Conservation (phyloP, 2,113 vertebrate species). For the Tautogolabrus adspersus region DNA sequence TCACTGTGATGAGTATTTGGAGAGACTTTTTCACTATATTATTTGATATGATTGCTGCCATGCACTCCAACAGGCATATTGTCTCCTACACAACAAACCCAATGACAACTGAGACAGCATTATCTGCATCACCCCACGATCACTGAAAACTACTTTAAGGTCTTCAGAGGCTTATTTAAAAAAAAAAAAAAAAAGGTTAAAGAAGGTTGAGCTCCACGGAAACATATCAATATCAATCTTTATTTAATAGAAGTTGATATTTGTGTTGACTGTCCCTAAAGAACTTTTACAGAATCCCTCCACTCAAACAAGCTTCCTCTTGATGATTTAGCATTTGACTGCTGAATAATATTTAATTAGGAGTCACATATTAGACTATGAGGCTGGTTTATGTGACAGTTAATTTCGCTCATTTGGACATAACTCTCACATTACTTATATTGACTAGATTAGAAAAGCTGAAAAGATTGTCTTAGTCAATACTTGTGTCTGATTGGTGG, state of each 20-base stretch:
- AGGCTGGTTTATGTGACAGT: neutral
- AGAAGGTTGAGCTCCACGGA: slow-evolving; percentile 18
- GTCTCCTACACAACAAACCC: slow-evolving; percentile 46
- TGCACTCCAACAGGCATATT: slow-evolving; percentile 24
- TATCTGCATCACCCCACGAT: slow-evolving; percentile 50
- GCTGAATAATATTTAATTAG: neutral
- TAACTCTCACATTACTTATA: slow-evolving; percentile 2
- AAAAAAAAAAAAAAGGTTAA: slow-evolving; percentile 12
- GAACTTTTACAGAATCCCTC: slow-evolving; percentile 36
- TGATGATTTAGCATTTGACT: slow-evolving; percentile 16
- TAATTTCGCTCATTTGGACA: neutral
- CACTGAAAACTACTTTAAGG: slow-evolving; percentile 49
- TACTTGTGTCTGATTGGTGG: neutral
- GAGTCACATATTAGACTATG: neutral
- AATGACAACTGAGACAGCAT: slow-evolving; percentile 50
- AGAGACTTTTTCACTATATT: slow-evolving; percentile 18
- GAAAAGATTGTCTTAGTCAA: neutral
- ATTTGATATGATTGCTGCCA: neutral
- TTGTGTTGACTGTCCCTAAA: slow-evolving; percentile 39
- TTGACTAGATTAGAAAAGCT: neutral
- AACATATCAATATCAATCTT: slow-evolving; percentile 23
- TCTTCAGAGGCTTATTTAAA: slow-evolving; percentile 40
- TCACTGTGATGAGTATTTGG: slow-evolving; percentile 12
- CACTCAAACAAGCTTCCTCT: slow-evolving; percentile 19
- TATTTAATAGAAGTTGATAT: slow-evolving; percentile 20